Conservation (phyloP, 2,888 invertebrate species). For the Dasysyrphus albostriatus region DNA sequence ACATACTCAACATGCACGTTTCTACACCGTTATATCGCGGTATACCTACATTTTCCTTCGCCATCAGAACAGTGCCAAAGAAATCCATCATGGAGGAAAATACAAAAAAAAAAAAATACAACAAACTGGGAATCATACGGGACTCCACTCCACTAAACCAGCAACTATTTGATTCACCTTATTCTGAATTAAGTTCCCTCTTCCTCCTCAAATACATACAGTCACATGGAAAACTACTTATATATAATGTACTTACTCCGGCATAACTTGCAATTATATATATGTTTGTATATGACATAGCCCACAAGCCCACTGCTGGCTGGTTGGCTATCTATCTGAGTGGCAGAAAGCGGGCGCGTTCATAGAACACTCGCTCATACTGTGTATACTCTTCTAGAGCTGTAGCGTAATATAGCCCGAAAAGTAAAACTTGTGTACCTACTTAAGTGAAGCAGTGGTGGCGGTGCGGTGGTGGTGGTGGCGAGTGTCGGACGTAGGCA, state of each 20-base stretch:
- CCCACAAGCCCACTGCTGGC: conserved; percentile 38
- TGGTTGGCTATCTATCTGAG: conserved; percentile 9
- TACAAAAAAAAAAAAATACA: conserved; percentile 24
- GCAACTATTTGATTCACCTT: conserved; percentile 60
- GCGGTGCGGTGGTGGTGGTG: background rate
- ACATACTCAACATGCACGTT: conserved; percentile 73
- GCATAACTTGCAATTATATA: conserved; percentile 37
- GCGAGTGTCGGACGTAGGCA: background rate
- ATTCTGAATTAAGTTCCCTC: conserved; percentile 19
- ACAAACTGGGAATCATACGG: conserved; percentile 73
- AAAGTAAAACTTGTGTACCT: conserved; percentile 42
- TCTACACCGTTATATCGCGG: conserved; percentile 71
- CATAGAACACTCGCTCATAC: conserved; percentile 41
- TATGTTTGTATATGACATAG: background rate
- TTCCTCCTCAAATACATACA: background rate
- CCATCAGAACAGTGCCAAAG: conserved; percentile 43
- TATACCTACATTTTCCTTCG: conserved; percentile 61
- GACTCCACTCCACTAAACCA: conserved; percentile 57
- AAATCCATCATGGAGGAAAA: conserved; percentile 64
- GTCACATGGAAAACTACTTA: conserved; percentile 9
- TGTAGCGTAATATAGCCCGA: conserved; percentile 21
- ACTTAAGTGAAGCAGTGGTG: background rate
- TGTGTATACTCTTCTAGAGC: conserved; percentile 21
- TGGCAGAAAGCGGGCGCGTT: conserved; percentile 42
- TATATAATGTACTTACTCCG: conserved; percentile 9